Evolutionary conservation across 2,797 vertebrate genomes (phyloP).

Genomic region (Atherinosoma microstoma): DNA sequence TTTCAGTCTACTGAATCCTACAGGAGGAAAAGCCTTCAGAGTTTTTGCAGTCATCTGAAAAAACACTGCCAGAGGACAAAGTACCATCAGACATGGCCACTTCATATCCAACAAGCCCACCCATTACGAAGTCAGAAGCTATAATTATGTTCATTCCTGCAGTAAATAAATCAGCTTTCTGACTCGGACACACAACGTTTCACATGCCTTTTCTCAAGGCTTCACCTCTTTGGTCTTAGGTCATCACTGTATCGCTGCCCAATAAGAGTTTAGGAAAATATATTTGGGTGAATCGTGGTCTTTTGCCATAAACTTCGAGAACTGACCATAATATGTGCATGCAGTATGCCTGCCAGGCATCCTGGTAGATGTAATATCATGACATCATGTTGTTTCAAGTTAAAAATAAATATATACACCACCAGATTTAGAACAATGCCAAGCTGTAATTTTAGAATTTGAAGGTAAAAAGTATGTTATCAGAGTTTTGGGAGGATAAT

Average conservation of each 20-base stretch:
- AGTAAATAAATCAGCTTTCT: slow-evolving; percentile 33
- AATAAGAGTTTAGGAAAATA: slow-evolving; percentile 24
- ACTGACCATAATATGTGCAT: slow-evolving; percentile 24
- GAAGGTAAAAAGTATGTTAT: slow-evolving; percentile 23
- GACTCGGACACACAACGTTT: slow-evolving; percentile 34
- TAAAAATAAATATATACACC: slow-evolving; percentile 11
- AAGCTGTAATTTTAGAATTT: slow-evolving; percentile 16
- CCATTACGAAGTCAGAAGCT: slow-evolving; percentile 53
- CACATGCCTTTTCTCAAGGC: slow-evolving; percentile 45
- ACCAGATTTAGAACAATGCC: slow-evolving; percentile 21
- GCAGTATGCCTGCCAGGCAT: background rate
- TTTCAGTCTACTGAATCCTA: slow-evolving; percentile 90
- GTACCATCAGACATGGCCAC: slow-evolving; percentile 33
- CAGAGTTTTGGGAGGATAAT: background rate
- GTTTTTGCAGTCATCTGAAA: slow-evolving; percentile 96
- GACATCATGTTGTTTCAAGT: slow-evolving; percentile 35
- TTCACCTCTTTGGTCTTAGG: slow-evolving; percentile 28
- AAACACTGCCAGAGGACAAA: slow-evolving; percentile 53
- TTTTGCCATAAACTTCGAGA: slow-evolving; percentile 7
- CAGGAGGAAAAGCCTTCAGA: slow-evolving; percentile 94
- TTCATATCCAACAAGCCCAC: slow-evolving; percentile 46
- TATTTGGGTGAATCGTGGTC: slow-evolving; percentile 26
- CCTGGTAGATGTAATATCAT: slow-evolving; percentile 27
- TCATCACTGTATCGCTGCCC: slow-evolving; percentile 25
- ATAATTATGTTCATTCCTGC: slow-evolving; percentile 55